Evolutionary conservation across 2,888 invertebrate species (phyloP).

Genomic region (Leptopilina myrica): DNA sequence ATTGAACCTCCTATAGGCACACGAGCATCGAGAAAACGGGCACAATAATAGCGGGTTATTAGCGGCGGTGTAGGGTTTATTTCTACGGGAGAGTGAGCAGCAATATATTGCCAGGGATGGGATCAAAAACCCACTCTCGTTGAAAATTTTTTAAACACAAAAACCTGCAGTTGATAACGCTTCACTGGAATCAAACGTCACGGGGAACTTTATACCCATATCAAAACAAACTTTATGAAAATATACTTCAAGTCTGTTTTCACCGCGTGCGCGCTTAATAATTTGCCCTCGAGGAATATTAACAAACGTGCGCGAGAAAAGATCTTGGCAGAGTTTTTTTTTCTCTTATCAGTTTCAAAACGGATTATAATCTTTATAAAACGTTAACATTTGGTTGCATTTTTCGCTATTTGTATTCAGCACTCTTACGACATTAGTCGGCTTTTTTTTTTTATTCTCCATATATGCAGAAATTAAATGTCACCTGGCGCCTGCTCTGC

Average conservation of each 20-base stretch:
- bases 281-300: conserved; percentile 19
- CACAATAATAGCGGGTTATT: conserved; percentile 74
- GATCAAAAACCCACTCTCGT: conserved; percentile 11
- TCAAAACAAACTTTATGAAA: conserved; percentile 29
- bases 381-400: too few relatives aligned
- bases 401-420: neutral
- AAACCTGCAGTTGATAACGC: conserved; percentile 37
- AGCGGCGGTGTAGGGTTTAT: conserved; percentile 69
- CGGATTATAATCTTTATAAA: too few relatives aligned
- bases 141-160: conserved; percentile 31
- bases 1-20: conserved; percentile 68
- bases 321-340: neutral
- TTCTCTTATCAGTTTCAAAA: neutral
- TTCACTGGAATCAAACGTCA: conserved; percentile 36
- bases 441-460: neutral
- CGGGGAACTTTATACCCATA: conserved; percentile 26
- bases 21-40: conserved; percentile 67
- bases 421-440: neutral
- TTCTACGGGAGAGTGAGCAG: conserved; percentile 60
- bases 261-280: neutral
- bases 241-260: conserved; percentile 34
- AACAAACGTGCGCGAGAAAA: too few relatives aligned
- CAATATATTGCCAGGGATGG: conserved; percentile 35
- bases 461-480: too few relatives aligned
- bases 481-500: too few relatives aligned